phyloP scores from a whole-genome alignment of 1,140 invertebrate species.

The Euborellia annulipes region DNA sequence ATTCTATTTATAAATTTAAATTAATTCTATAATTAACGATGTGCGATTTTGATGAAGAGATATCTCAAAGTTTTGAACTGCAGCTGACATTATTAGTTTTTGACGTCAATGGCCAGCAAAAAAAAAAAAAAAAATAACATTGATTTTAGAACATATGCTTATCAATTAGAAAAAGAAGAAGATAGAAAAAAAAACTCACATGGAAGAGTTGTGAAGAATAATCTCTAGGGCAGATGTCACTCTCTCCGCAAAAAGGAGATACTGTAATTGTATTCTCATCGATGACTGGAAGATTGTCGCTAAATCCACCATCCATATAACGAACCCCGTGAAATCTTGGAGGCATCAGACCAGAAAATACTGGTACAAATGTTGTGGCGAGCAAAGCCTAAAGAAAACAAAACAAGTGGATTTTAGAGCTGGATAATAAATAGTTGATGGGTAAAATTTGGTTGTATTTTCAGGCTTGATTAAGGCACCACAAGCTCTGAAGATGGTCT shows the following conservation, averaged over 20 bases:
- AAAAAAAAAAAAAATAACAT: constrained; percentile 12
- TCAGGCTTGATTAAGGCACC: too few relatives aligned
- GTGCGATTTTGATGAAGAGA: too few relatives aligned
- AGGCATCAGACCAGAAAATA: constrained; percentile 88
- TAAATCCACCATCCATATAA: constrained; percentile 95
- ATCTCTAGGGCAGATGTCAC: constrained; percentile 93
- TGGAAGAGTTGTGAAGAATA: constrained; percentile 70
- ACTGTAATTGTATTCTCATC: constrained; percentile 94
- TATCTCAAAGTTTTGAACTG: too few relatives aligned
- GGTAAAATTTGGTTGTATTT: too few relatives aligned
- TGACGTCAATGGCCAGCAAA: too few relatives aligned
- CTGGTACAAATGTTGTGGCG: constrained; percentile 88
- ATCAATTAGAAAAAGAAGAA: constrained; percentile 9
- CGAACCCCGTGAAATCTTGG: constrained; percentile 76
- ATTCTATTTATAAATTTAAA: too few relatives aligned
- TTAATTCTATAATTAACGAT: too few relatives aligned
- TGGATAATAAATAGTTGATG: neutral
- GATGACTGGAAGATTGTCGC: constrained; percentile 84
- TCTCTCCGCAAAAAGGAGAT: constrained; percentile 94
- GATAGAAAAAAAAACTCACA: too few relatives aligned
- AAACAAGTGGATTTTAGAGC: constrained; percentile 4
- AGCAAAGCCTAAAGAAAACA: constrained; percentile 52
- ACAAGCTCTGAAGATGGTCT: too few relatives aligned
- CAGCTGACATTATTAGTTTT: too few relatives aligned
- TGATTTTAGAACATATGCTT: constrained; percentile 4